Base-by-base conservation (phyloP, 2,888 invertebrate species). In the Drosophila affinis region DNA sequence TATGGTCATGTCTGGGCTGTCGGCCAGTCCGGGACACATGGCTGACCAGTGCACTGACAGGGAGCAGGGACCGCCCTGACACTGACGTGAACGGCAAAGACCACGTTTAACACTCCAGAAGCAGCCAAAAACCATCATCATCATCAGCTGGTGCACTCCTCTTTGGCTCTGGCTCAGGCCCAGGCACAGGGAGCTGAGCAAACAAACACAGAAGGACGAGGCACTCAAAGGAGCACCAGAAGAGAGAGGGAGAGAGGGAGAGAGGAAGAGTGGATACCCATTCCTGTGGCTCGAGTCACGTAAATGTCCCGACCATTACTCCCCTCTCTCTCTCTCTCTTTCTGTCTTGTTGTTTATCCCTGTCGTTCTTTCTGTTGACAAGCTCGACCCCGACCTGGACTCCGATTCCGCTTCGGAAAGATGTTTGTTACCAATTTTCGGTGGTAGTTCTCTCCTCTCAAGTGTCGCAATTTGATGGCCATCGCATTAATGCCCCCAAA, bases 261-360 rank as follows among this genome's bases (percentile, higher is more conserved):
- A 18, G 18, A 18, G 18, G 18, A 18, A 72, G 62, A 46, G 51
- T 62, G 61, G 75, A 29, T 24, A 27, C 56, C 59, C 59, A 55
- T 46, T 75, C 62, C 72, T 72, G 74, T 53, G 76, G 78, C 62
- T 76, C 54, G 47, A 68, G 73, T 75, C 76, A 85, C 83, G 83
- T 83, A 72, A 72, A 71, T 72, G 67, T 71, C 75, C 75, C 57
- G 72, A 64, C 78, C 59, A 54, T 63, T 58, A 52, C 29, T 56
- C 52, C 5, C 5, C 21, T 21, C 3, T 21, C 32, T 29, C 29
- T 32, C 9, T 9, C 34, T 34, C 4, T 32, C 29, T 9, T 3
- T 32, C 44, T 46, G 53, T 21, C 44, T 14, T 47, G 46, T 24
- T 29, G 44, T 10, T 18, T 21, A 21, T 34, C 29, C 21, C 48